These are phyloP conservation scores for Aphis gossypii DNA, from an alignment of 1,140 invertebrate species.

Conservation along the genomic window DNA sequence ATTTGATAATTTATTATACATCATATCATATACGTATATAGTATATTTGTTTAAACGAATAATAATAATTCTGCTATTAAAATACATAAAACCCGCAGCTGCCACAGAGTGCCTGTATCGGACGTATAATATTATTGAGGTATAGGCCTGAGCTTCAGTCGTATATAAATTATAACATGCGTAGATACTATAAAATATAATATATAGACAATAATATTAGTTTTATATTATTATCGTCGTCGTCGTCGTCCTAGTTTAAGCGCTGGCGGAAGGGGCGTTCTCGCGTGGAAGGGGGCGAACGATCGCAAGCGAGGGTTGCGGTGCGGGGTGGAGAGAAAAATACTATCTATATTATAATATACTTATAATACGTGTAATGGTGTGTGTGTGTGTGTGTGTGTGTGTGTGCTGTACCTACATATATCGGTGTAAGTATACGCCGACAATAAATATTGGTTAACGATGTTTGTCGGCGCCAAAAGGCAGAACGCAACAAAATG, in stretches of 20 bases:
- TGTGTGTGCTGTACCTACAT: too few species aligned
- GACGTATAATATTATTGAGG: too few species aligned
- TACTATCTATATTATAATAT: background rate
- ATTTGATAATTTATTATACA: background rate
- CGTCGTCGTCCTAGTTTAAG: too few species aligned
- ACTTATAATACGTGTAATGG: background rate
- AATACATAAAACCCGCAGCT: too few species aligned
- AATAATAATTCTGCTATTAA: background rate
- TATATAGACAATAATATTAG: too few species aligned
- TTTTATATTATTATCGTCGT: too few species aligned
- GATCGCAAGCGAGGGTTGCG: background rate
- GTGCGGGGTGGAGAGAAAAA: background rate
- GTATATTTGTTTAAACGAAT: background rate
- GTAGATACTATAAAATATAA: too few species aligned
- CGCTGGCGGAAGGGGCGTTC: background rate
- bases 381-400: background rate
- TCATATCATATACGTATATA: background rate
- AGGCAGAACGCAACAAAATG: slow-evolving; percentile 47
- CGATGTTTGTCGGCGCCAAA: slow-evolving; percentile 58
- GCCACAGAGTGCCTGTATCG: too few species aligned
- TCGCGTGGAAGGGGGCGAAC: background rate
- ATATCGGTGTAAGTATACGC: background rate
- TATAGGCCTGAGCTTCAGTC: too few species aligned
- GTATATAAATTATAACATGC: too few species aligned
- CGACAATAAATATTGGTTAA: slow-evolving; percentile 56